phyloP scores from a whole-genome alignment of 2,888 invertebrate genomes.

The Plagodis dolabraria region DNA sequence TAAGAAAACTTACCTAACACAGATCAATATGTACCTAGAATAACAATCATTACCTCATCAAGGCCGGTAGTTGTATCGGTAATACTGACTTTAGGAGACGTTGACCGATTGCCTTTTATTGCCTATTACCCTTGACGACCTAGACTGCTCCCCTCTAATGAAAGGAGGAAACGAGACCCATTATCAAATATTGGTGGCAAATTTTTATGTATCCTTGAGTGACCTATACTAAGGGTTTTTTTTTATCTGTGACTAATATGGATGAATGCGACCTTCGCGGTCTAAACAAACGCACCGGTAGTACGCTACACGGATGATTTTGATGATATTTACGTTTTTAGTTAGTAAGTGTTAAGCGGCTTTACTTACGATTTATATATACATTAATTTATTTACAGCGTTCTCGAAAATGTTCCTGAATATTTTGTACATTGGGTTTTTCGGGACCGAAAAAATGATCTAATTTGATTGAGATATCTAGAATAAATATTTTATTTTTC shows the following conservation, averaged over 20 bases:
- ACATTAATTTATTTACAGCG: too few species aligned
- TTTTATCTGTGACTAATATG: too few species aligned
- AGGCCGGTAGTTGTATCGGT: not conserved
- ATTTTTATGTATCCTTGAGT: constrained; percentile 18
- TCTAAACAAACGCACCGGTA: constrained; percentile 5
- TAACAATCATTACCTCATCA: not conserved
- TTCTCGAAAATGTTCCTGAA: too few species aligned
- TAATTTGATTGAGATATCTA: too few species aligned
- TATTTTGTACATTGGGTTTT: too few species aligned
- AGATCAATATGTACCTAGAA: too few species aligned
- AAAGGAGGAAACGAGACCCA: constrained; percentile 42
- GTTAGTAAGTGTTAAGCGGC: not conserved
- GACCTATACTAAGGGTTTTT: not conserved
- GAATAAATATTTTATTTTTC: too few species aligned
- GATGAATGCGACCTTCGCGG: constrained; percentile 9
- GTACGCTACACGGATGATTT: constrained; percentile 2
- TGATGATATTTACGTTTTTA: not conserved
- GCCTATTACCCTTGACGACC: constrained; percentile 33
- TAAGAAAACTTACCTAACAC: too few species aligned
- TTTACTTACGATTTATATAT: too few species aligned
- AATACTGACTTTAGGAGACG: not conserved
- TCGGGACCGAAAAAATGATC: too few species aligned
- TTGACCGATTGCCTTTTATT: not conserved
- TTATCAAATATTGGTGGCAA: constrained; percentile 12
- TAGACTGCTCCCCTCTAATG: constrained; percentile 22